These are phyloP conservation scores for Blennius ocellaris DNA, from an alignment of 2,113 vertebrate genomes.

Conservation along the genomic window DNA sequence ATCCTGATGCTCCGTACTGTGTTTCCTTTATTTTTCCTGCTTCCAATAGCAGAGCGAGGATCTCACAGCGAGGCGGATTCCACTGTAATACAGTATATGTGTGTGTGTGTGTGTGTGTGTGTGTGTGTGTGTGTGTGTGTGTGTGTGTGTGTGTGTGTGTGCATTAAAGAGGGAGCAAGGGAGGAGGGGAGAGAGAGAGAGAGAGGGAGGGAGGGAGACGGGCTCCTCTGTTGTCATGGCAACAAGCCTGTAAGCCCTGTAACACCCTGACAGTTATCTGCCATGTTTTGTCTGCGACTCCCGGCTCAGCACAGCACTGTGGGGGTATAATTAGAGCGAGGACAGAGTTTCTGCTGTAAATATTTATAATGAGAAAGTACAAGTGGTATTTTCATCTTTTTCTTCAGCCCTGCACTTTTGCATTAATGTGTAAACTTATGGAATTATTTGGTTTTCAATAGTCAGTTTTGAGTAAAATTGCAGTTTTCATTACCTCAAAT, in stretches of 20 bases:
- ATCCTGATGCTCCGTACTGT: slow-evolving; percentile 43
- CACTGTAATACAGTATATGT: slow-evolving; percentile 64
- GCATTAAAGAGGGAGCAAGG: slow-evolving; percentile 47
- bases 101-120: slow-evolving; percentile 41
- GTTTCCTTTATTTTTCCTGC: slow-evolving; percentile 36
- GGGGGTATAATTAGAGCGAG: slow-evolving; percentile 61
- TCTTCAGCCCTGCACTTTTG: background rate
- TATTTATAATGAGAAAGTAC: slow-evolving; percentile 11
- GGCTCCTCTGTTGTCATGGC: slow-evolving; percentile 94
- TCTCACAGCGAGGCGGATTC: slow-evolving; percentile 65
- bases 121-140: slow-evolving; percentile 18
- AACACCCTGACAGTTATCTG: slow-evolving; percentile 86
- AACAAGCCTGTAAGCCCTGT: slow-evolving; percentile 86
- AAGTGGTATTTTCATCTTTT: background rate
- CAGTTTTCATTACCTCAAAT: too few species aligned
- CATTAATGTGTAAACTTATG: too few species aligned
- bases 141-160: slow-evolving; percentile 41
- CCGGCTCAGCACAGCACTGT: slow-evolving; percentile 30
- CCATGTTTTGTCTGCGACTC: slow-evolving; percentile 70
- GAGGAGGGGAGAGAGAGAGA: slow-evolving; percentile 7
- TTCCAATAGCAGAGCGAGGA: slow-evolving; percentile 57
- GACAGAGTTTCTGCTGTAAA: slow-evolving; percentile 23
- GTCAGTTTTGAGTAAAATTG: too few species aligned
- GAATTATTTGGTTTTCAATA: too few species aligned
- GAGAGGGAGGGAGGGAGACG: slow-evolving; percentile 34